Conservation (phyloP, 1,140 invertebrate species). For the Drosophila arizonae region DNA sequence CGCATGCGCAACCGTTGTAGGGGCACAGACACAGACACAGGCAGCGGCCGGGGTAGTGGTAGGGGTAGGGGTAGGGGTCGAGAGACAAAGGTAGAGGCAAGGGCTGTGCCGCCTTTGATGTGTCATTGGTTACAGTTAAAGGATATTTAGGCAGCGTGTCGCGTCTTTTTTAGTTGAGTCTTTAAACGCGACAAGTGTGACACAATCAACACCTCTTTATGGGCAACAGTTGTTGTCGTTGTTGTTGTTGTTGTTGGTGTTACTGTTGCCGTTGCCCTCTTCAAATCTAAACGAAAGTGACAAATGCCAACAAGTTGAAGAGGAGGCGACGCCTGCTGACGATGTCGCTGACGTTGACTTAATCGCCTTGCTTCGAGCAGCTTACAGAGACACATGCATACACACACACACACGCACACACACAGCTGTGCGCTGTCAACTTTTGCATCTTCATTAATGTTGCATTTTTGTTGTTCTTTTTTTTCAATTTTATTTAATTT, state of each 20-base stretch:
- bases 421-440: slow-evolving; percentile 67
- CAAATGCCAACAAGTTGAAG: slow-evolving; percentile 70
- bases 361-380: slow-evolving; percentile 55
- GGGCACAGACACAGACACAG: not conserved
- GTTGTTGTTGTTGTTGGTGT: not conserved
- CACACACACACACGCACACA: slow-evolving; percentile 5
- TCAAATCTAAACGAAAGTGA: slow-evolving; percentile 76
- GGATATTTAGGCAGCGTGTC: slow-evolving; percentile 73
- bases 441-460: slow-evolving; percentile 77
- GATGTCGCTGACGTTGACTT: slow-evolving; percentile 49
- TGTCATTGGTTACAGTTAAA: slow-evolving; percentile 80
- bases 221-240: slow-evolving; percentile 24
- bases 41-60: not conserved
- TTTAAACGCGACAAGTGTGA: slow-evolving; percentile 70
- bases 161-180: slow-evolving; percentile 47
- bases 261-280: slow-evolving; percentile 46
- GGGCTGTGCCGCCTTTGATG: slow-evolving; percentile 59
- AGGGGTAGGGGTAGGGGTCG: not conserved
- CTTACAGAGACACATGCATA: slow-evolving; percentile 27
- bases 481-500: slow-evolving; percentile 14
- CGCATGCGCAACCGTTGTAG: slow-evolving; percentile 39
- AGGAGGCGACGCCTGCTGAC: slow-evolving; percentile 34
- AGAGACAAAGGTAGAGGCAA: not conserved
- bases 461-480: slow-evolving; percentile 36
- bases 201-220: slow-evolving; percentile 78